phyloP scores from a whole-genome alignment of 2,888 invertebrate species.

The Drosophila sordidapex region DNA sequence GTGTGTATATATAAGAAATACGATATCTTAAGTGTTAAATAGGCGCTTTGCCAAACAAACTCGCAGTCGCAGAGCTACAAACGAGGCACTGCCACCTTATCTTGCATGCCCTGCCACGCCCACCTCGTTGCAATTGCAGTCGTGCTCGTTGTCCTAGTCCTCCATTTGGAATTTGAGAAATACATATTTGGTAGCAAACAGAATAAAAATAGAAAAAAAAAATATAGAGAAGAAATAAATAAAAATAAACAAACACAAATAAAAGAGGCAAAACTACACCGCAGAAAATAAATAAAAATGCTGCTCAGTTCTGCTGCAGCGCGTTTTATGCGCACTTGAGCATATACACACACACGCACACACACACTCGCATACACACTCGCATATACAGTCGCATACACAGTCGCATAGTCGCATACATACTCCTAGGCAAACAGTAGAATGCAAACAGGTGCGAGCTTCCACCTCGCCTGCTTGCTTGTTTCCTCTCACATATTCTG shows the following conservation, averaged over 20 bases:
- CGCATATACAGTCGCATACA: not conserved
- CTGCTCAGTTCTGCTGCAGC: constrained; percentile 72
- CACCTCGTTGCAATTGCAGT: constrained; percentile 52
- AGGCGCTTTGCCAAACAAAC: constrained; percentile 80
- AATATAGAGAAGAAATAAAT: not conserved
- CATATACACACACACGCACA: constrained; percentile 30
- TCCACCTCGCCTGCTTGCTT: constrained; percentile 8
- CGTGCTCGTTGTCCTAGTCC: constrained; percentile 5
- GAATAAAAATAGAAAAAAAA: constrained; percentile 20
- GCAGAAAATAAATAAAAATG: constrained; percentile 77
- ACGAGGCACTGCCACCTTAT: constrained; percentile 60
- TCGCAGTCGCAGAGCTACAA: constrained; percentile 56
- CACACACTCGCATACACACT: not conserved
- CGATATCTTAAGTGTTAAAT: constrained; percentile 79
- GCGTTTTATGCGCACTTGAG: constrained; percentile 74
- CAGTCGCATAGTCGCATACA: not conserved
- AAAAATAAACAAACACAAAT: constrained; percentile 44
- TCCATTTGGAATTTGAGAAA: constrained; percentile 43
- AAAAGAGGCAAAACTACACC: constrained; percentile 53
- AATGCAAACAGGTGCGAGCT: constrained; percentile 71
- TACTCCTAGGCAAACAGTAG: constrained; percentile 1
- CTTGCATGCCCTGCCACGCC: constrained; percentile 59
- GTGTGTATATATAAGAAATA: constrained; percentile 65
- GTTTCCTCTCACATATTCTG: constrained; percentile 8
- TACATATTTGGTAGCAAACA: constrained; percentile 51